phyloP scores from a whole-genome alignment of 2,888 invertebrate genomes.

The Lepidocyrtinus sp. region DNA sequence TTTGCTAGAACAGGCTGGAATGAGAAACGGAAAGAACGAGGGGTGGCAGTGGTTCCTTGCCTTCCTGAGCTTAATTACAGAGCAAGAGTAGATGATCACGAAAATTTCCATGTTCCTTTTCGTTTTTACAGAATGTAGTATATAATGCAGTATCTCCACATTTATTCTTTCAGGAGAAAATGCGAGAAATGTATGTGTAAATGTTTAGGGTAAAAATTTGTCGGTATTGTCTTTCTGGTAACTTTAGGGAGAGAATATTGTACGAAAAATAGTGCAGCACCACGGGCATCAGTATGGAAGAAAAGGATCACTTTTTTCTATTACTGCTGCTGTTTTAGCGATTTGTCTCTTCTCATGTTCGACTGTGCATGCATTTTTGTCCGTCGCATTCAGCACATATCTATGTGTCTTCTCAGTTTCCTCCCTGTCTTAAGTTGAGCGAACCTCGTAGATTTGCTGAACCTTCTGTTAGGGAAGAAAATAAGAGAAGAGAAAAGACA shows the following conservation, averaged over 20 bases:
- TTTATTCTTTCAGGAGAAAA: background rate
- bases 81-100: conserved; percentile 22
- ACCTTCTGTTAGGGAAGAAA: conserved; percentile 47
- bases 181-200: background rate
- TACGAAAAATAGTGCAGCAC: background rate
- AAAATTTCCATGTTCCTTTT: background rate
- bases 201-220: too few species aligned
- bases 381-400: conserved; percentile 27
- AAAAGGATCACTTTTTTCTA: background rate
- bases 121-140: background rate
- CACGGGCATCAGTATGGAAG: background rate
- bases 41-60: conserved; percentile 46
- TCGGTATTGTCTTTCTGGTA: background rate
- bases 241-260: background rate
- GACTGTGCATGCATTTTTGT: background rate
- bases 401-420: conserved; percentile 23
- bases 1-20: conserved; percentile 21
- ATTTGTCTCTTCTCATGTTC: conserved; percentile 34
- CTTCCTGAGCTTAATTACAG: conserved; percentile 37
- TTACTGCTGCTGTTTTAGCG: background rate
- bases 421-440: background rate
- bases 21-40: conserved; percentile 57
- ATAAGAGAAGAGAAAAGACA: conserved; percentile 44
- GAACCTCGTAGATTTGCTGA: too few species aligned
- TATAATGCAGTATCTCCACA: background rate